Conservation (phyloP, 1,140 invertebrate species). For the Oedothorax gibbosus region DNA sequence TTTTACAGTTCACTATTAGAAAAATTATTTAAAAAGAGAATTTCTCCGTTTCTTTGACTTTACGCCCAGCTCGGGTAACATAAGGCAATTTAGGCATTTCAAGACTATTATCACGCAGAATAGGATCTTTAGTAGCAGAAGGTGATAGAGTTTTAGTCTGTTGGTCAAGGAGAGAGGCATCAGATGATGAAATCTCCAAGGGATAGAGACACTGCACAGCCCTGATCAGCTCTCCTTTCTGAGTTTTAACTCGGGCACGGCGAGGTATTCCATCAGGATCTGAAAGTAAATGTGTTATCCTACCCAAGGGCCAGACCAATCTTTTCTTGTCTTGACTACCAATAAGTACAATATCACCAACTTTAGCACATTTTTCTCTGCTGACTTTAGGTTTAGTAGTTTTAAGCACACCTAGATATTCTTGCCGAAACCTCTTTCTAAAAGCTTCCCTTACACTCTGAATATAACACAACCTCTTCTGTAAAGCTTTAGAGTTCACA, state of each 20-base stretch:
- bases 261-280: conserved; percentile 4
- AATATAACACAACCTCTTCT: conserved; percentile 5
- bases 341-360: conserved; percentile 19
- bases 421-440: conserved; percentile 21
- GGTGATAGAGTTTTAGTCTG: too few relatives aligned
- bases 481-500: background rate
- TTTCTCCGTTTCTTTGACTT: too few relatives aligned
- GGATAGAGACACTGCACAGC: conserved; percentile 28
- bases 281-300: conserved; percentile 12
- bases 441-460: background rate
- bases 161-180: background rate
- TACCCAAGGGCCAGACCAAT: conserved; percentile 18
- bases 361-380: background rate
- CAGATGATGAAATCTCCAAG: background rate
- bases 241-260: background rate
- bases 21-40: too few relatives aligned
- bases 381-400: background rate
- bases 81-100: too few relatives aligned
- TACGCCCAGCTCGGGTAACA: too few relatives aligned
- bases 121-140: too few relatives aligned
- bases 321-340: conserved; percentile 11
- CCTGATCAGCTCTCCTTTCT: conserved; percentile 16
- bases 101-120: too few relatives aligned
- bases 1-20: too few relatives aligned
- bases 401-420: conserved; percentile 28